phyloP scores from a whole-genome alignment of 1,140 invertebrate species.

The Luehdorfia chinensis region DNA sequence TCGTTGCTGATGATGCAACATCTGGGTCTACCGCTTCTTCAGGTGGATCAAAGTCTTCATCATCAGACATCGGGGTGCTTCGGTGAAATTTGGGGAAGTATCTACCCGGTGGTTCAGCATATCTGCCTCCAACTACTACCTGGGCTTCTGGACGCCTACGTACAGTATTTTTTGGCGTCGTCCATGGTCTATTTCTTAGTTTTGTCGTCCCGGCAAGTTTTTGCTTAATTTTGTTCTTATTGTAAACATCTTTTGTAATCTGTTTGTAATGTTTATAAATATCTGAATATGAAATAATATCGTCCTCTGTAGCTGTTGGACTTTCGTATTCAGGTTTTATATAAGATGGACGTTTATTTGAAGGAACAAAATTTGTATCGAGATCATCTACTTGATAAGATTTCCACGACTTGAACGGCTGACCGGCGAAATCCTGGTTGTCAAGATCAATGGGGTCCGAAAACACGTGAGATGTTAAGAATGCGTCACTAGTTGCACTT shows the following conservation, averaged over 20 bases:
- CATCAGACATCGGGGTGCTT: conserved; percentile 31
- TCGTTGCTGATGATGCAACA: conserved; percentile 43
- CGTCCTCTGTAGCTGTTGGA: conserved; percentile 14
- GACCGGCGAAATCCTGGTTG: conserved; percentile 20
- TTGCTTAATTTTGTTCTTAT: conserved; percentile 19
- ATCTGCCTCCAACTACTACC: conserved; percentile 62
- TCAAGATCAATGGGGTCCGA: conserved; percentile 22
- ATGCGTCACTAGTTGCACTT: conserved; percentile 17
- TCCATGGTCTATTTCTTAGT: conserved; percentile 7
- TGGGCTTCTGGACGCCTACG: conserved; percentile 39
- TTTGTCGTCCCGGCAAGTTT: conserved; percentile 4
- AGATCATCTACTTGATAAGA: conserved; percentile 22
- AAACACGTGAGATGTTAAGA: conserved; percentile 24
- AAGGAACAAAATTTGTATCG: conserved; percentile 30
- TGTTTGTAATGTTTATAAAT: conserved; percentile 23
- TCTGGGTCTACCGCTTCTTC: conserved; percentile 34
- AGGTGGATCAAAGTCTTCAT: conserved; percentile 34
- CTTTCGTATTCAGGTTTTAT: conserved; percentile 21
- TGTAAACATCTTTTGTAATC: conserved; percentile 18
- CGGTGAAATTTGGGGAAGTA: conserved; percentile 40
- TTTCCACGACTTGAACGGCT: conserved; percentile 31
- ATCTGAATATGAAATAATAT: conserved; percentile 29
- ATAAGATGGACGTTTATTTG: conserved; percentile 34
- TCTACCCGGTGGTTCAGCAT: conserved; percentile 67
- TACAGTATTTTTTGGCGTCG: neutral